Conservation (phyloP, 2,888 invertebrate species). For the Meandrusa payeni region DNA sequence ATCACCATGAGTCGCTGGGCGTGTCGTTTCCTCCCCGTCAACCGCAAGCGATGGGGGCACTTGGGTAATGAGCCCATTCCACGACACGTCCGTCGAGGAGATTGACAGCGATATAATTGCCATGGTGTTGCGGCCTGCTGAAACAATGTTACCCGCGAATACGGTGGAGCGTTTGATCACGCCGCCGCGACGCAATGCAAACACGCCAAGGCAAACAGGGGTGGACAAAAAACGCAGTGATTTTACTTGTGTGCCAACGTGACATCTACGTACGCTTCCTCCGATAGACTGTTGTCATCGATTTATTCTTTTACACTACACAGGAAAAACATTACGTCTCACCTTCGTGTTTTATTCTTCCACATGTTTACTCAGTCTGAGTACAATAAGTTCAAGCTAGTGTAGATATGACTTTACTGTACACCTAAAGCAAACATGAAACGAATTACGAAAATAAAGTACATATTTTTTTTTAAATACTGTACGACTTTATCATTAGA, state of each 20-base stretch:
- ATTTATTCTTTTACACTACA: too few relatives aligned
- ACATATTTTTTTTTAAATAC: too few relatives aligned
- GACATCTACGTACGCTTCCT: background rate
- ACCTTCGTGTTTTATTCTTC: too few relatives aligned
- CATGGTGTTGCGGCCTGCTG: constrained; percentile 37
- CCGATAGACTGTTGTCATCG: too few relatives aligned
- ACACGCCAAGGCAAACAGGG: constrained; percentile 49
- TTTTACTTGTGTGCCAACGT: constrained; percentile 4
- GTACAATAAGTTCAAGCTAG: too few relatives aligned
- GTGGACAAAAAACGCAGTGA: constrained; percentile 43
- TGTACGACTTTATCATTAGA: too few relatives aligned
- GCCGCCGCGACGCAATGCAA: constrained; percentile 48
- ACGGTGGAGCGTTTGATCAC: constrained; percentile 55
- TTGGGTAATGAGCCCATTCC: constrained; percentile 18
- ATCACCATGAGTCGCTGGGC: too few relatives aligned
- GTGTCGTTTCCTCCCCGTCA: constrained; percentile 8
- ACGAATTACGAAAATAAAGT: too few relatives aligned
- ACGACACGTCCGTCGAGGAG: constrained; percentile 29
- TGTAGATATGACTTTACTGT: too few relatives aligned
- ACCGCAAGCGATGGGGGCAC: constrained; percentile 12
- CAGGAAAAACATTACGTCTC: too few relatives aligned
- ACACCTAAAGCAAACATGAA: too few relatives aligned
- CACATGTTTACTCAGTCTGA: too few relatives aligned
- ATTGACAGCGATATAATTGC: constrained; percentile 40
- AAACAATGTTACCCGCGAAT: constrained; percentile 44